A percentile compares a stretch with the other conserved stretches of the same genome.
phyloP scores from a whole-genome alignment of 1,140 invertebrate genomes.

The Temnothorax curvispinosus region DNA sequence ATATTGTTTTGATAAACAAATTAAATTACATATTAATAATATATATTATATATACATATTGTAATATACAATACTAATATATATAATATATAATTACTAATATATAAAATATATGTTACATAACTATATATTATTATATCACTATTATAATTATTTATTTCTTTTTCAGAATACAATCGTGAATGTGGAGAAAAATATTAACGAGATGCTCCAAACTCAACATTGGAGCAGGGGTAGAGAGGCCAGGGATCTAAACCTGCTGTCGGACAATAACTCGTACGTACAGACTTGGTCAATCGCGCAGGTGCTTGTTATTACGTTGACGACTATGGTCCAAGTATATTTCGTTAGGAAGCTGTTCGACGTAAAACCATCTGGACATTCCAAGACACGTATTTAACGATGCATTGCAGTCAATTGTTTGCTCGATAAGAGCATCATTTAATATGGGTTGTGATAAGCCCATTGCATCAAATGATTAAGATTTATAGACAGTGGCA shows the following conservation, averaged over 20 bases:
- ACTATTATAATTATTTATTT: constrained; percentile 80
- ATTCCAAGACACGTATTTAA: constrained; percentile 88
- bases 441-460: constrained; percentile 11
- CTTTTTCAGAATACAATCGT: constrained; percentile 89
- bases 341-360: constrained; percentile 96
- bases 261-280: constrained; percentile 94
- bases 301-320: constrained; percentile 93
- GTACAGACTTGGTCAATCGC: constrained; percentile 94
- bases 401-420: not conserved
- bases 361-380: constrained; percentile 89
- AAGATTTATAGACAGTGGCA: not conserved
- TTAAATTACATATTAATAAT: not conserved
- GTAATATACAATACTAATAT: not conserved
- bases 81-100: not conserved
- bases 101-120: not conserved
- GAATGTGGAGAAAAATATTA: constrained; percentile 93
- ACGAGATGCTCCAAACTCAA: constrained; percentile 94
- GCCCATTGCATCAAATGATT: not conserved
- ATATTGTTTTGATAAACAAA: not conserved
- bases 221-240: constrained; percentile 92
- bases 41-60: constrained; percentile 6
- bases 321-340: constrained; percentile 92
- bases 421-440: not conserved
- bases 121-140: not conserved
- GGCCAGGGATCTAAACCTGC: constrained; percentile 92